These are phyloP conservation scores for Homarus gammarus DNA, from an alignment of 2,888 invertebrate species.

Conservation along the genomic window DNA sequence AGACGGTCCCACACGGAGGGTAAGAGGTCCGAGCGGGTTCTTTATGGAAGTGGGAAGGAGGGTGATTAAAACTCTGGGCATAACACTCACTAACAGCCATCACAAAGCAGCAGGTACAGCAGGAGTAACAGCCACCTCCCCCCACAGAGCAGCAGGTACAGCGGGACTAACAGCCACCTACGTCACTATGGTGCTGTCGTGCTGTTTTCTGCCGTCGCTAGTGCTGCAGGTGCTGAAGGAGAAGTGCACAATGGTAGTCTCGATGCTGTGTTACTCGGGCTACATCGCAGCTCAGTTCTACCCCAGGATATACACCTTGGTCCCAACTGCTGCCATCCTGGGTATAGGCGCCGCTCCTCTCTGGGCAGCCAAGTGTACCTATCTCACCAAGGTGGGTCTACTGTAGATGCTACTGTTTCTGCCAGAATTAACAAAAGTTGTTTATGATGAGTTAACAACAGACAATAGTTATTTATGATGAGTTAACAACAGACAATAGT, in stretches of 20 bases:
- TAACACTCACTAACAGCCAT: too few species aligned
- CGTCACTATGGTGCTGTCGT: conserved; percentile 94
- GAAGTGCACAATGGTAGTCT: conserved; percentile 95
- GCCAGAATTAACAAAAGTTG: too few species aligned
- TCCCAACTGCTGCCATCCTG: conserved; percentile 93
- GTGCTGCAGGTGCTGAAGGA: conserved; percentile 90
- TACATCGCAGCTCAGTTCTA: conserved; percentile 97
- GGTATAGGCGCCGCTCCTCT: conserved; percentile 97
- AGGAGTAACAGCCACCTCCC: too few species aligned
- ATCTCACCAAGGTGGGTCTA: conserved; percentile 85
- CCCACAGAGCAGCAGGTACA: conserved; percentile 82
- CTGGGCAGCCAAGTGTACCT: conserved; percentile 99
- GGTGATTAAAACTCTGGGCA: too few species aligned
- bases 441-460: too few species aligned
- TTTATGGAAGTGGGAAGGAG: too few species aligned
- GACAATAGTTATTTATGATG: too few species aligned
- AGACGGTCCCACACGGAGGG: too few species aligned
- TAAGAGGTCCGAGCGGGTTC: too few species aligned
- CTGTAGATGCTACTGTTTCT: too few species aligned
- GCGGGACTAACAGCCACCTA: conserved; percentile 94
- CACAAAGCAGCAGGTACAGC: too few species aligned
- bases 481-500: too few species aligned
- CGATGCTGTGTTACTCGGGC: conserved; percentile 95
- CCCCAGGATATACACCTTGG: conserved; percentile 90
- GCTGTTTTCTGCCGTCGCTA: conserved; percentile 96